Base-by-base conservation (phyloP, 2,797 vertebrate genomes). In the Schizopygopsis pylzovi region DNA sequence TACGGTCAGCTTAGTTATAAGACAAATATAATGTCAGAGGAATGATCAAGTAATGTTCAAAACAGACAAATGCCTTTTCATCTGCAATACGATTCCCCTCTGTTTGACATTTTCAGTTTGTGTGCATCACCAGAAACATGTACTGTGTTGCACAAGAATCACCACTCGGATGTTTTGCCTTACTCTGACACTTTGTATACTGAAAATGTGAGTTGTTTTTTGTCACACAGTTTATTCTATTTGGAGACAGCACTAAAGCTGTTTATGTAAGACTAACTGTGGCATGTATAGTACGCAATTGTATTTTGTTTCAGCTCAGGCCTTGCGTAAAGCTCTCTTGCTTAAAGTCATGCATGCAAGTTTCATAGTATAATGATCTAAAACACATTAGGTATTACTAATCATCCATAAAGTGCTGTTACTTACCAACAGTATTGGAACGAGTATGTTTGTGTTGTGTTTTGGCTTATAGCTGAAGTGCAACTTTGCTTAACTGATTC, bases 161-260 rank as follows among this genome's bases (percentile, higher is more conserved):
- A 8, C 59, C 59, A 49, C 65, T 54, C 16, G 54, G 18, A 47
- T 28, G 45, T 39, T 78, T 81, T 52, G 18, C 15, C 56, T 67
- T 72, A 28, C 63, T 61, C 15, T 85, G 65, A 81, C 16, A 37
- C 1, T n/a, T 72, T 79, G 82, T 72, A 37, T 84, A 59, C 59
- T 39, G 41, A 83, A 83, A 43, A 79, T 61, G 20, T 76, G n/a
- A 54, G 22, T 45, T 83, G 63, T 39, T 81, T 86, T 65, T 87
- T 59, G 18, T 75, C 61, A 78, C 16, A 82, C 25, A 81, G 54
- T 59, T 63, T 78, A 61, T 67, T 84, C 67, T 86, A 15, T 75
- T 75, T 70, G 59, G 13, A 43, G 10, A 28, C 41, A 79, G 68
- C 18, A 16, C 63, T 71, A 70, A 79, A 85, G 54, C 18, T 79